Evolutionary conservation across 2,888 invertebrate genomes (phyloP), one percentile per base, ranked within the genome.

Genomic region (Mythimna loreyi): DNA sequence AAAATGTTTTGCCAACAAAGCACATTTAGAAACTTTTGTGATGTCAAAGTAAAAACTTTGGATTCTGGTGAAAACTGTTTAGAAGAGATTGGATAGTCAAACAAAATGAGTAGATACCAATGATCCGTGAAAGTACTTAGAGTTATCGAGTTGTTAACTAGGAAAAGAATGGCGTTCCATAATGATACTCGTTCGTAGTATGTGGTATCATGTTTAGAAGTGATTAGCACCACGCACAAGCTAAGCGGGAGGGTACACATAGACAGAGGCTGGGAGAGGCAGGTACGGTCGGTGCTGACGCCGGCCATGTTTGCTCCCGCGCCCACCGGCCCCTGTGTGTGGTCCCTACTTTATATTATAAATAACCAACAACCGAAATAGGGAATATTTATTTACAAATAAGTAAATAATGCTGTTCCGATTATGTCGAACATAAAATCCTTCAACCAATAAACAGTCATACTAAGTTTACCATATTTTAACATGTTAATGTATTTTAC

Each of bases 151-250:
- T 85, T 87, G 92, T 91, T 94, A 95, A 94, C 90, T 81, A 92
- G 87, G 83, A 81, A 89, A 92, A 93, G 92, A 94, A 94, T 93
- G 92, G 91, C 79, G 90, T 93, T 93, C 91, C 89, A 91, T 92
- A 88, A 92, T 92, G 89, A 92, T 92, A 92, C 40, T 40, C 40
- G 40, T 40, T 40, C 40, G 40, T 40, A 92, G 89, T 90, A 92
- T 92, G 89, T 90, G 88, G 90, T 91, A 87, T 87, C 90, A 89
- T 93, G 91, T 92, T 94, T 91, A 92, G 91, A 90, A 88, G 84
- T 92, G 88, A 93, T 96, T 96, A 95, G 86, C 91, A 87, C 90
- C 82, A 80, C 69, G 82, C 84, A 83, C 86, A 72, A 88, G 91
- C 88, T 94, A 95, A 94, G 87, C 90, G 88, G 84, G 83, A 87